Percentiles rank a stretch among this genome's conserved stretches.
These are phyloP conservation scores for Pagetopsis macropterus DNA, from an alignment of 2,797 vertebrate genomes.

Conservation along the genomic window DNA sequence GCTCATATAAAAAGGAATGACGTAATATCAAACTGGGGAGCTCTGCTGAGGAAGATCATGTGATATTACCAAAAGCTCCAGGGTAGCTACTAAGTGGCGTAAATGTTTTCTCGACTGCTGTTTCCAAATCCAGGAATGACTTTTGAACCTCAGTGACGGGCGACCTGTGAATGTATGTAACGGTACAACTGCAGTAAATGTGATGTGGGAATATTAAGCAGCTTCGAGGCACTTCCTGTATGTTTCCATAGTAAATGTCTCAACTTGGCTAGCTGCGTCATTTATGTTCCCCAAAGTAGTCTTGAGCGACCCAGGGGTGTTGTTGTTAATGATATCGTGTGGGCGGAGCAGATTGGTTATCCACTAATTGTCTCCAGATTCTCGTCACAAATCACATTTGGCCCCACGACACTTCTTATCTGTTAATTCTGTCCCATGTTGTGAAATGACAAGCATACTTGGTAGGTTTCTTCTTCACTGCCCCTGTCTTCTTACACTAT, in stretches of 20 bases:
- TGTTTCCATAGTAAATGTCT: slow-evolving; percentile 35
- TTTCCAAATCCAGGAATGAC: background rate
- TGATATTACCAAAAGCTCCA: background rate
- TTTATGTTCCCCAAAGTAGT: slow-evolving; percentile 26
- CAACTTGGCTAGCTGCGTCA: slow-evolving; percentile 28
- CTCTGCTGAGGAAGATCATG: background rate
- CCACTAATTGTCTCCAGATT: slow-evolving; percentile 64
- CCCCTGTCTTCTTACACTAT: slow-evolving; percentile 29
- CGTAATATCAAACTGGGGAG: background rate
- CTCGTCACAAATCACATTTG: slow-evolving; percentile 39
- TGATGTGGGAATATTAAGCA: slow-evolving; percentile 26
- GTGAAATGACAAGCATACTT: slow-evolving; percentile 68
- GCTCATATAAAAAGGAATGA: background rate
- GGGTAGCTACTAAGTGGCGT: background rate
- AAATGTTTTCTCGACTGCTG: background rate
- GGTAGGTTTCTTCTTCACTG: slow-evolving; percentile 49
- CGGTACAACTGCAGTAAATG: slow-evolving; percentile 38
- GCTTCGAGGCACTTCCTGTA: slow-evolving; percentile 24
- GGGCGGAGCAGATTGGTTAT: slow-evolving; percentile 33
- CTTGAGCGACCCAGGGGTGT: slow-evolving; percentile 10
- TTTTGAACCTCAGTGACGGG: slow-evolving; percentile 25
- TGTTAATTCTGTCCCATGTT: slow-evolving; percentile 52
- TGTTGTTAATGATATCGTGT: slow-evolving; percentile 27
- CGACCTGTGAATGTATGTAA: slow-evolving; percentile 47
- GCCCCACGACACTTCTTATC: slow-evolving; percentile 44